Evolutionary conservation across 2,888 invertebrate species (phyloP).

Genomic region (Scaptomyza reducta): DNA sequence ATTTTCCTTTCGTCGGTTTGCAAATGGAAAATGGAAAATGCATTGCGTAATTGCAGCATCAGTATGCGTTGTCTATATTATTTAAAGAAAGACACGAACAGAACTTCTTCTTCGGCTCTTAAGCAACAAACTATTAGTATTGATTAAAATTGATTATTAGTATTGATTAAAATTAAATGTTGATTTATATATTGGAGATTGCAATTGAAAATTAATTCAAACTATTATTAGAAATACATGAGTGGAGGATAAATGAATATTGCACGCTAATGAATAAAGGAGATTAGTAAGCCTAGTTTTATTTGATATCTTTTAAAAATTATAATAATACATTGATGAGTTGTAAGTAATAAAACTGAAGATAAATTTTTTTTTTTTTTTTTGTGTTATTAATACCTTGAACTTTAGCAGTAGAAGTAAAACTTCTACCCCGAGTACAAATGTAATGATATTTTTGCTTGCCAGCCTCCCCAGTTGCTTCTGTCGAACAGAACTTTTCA

Average conservation of each 20-base stretch:
- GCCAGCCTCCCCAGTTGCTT: not conserved
- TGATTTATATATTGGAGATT: no score
- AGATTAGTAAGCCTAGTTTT: no score
- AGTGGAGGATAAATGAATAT: not conserved
- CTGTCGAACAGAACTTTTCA: conserved; percentile 11
- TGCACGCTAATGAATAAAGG: no score
- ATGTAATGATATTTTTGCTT: not conserved
- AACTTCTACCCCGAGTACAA: not conserved
- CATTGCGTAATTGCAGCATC: conserved; percentile 29
- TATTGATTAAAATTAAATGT: no score
- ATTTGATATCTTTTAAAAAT: not conserved
- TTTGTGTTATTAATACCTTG: not conserved
- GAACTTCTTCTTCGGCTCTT: not conserved
- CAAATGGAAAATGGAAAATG: conserved; percentile 16
- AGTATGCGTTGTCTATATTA: conserved; percentile 31
- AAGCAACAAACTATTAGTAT: no score
- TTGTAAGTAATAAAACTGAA: no score
- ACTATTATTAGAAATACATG: not conserved
- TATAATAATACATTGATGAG: no score
- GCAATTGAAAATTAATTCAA: not conserved
- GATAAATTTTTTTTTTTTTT: no score
- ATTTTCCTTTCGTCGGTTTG: conserved; percentile 23
- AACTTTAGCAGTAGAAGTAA: not conserved
- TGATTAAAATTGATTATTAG: no score
- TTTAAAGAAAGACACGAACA: conserved; percentile 7